phyloP scores from a whole-genome alignment of 2,888 invertebrate genomes.

The Ctenicera cuprea region DNA sequence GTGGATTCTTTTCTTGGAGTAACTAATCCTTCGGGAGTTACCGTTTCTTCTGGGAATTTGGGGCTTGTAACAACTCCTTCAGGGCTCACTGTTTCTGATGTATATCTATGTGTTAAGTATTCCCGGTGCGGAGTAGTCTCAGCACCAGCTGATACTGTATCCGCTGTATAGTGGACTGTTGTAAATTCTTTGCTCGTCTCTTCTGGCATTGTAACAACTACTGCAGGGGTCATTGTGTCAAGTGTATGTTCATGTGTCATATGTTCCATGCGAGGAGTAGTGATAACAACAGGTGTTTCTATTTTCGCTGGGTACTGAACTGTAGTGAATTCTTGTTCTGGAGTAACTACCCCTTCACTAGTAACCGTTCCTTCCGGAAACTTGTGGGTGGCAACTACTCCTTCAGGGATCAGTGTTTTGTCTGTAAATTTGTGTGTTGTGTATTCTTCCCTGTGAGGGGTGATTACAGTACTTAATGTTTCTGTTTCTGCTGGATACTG shows the following conservation, averaged over 20 bases:
- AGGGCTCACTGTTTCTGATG: too few species aligned
- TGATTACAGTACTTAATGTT: neutral
- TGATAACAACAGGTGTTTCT: neutral
- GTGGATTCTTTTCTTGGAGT: neutral
- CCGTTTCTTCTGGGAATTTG: neutral
- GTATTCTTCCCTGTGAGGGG: neutral
- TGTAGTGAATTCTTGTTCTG: conserved; percentile 8
- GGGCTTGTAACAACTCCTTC: neutral
- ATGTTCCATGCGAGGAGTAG: neutral
- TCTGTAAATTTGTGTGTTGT: neutral
- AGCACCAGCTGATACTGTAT: neutral
- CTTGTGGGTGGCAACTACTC: neutral
- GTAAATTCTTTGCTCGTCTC: neutral
- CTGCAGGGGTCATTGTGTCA: conserved; percentile 6
- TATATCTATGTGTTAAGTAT: neutral
- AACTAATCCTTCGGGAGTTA: neutral
- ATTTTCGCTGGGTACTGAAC: neutral
- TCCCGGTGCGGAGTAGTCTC: neutral
- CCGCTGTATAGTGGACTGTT: neutral
- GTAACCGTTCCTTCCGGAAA: neutral
- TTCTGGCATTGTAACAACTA: too few species aligned
- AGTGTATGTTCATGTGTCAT: neutral
- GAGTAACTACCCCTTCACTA: neutral
- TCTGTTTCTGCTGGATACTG: neutral
- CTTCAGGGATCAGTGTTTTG: neutral